These are phyloP conservation scores for Hypsopygia costalis DNA, from an alignment of 2,888 invertebrate species.

Conservation along the genomic window DNA sequence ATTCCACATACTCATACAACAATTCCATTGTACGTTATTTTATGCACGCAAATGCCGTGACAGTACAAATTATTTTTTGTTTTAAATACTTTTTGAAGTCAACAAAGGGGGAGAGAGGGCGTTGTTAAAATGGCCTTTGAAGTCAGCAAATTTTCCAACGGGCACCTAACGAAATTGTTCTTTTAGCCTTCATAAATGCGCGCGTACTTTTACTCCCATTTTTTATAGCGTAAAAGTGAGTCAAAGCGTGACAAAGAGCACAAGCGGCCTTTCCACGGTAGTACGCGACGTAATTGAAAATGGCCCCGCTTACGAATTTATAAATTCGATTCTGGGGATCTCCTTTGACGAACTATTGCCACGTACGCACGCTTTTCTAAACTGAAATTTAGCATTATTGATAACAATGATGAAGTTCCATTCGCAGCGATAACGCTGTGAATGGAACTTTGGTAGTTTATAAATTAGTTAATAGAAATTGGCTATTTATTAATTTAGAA, in stretches of 20 bases:
- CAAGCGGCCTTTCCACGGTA: slow-evolving; percentile 41
- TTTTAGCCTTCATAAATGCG: slow-evolving; percentile 70
- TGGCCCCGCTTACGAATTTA: slow-evolving; percentile 20
- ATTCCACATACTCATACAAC: slow-evolving; percentile 1
- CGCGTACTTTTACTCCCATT: slow-evolving; percentile 51
- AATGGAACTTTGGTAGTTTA: too few relatives aligned
- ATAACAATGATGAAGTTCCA: too few relatives aligned
- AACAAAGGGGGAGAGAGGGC: slow-evolving; percentile 62
- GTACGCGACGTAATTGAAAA: slow-evolving; percentile 34
- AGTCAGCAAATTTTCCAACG: slow-evolving; percentile 67
- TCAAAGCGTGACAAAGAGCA: slow-evolving; percentile 58
- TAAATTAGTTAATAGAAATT: too few relatives aligned
- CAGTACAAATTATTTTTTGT: slow-evolving; percentile 28
- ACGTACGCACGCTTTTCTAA: too few relatives aligned
- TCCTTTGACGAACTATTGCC: slow-evolving; percentile 5
- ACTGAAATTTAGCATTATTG: too few relatives aligned
- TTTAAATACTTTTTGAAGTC: slow-evolving; percentile 56
- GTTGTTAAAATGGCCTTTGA: slow-evolving; percentile 72
- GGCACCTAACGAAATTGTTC: slow-evolving; percentile 75
- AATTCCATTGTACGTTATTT: slow-evolving; percentile 4
- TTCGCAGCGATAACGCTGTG: too few relatives aligned
- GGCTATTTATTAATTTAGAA: too few relatives aligned
- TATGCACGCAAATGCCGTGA: slow-evolving; percentile 1
- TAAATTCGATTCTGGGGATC: slow-evolving; percentile 13
- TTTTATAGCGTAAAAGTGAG: slow-evolving; percentile 51